Evolutionary conservation across 1,140 invertebrate species (phyloP).

Genomic region (Leptinotarsa texana): DNA sequence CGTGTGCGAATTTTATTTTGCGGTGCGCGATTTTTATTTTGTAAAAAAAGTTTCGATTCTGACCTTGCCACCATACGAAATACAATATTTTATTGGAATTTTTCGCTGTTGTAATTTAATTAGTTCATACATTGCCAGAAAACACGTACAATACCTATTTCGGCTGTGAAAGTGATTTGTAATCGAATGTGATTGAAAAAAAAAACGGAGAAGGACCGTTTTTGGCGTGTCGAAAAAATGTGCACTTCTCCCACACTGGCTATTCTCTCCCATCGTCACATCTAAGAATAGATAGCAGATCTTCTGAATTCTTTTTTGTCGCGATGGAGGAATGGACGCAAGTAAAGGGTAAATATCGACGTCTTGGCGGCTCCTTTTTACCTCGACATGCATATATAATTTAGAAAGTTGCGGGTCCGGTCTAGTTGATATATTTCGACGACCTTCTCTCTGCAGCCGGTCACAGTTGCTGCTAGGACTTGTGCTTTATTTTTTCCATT

Average conservation of each 20-base stretch:
- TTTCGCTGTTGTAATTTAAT: slow-evolving; percentile 13
- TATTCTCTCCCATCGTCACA: slow-evolving; percentile 33
- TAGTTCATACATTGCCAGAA: background rate
- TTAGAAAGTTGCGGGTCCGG: slow-evolving; percentile 37
- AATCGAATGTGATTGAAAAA: slow-evolving; percentile 33
- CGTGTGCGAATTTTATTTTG: background rate
- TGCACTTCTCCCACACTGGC: slow-evolving; percentile 37
- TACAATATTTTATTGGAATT: slow-evolving; percentile 14
- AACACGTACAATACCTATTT: background rate
- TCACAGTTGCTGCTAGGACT: background rate
- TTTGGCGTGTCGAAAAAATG: slow-evolving; percentile 28
- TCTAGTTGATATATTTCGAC: slow-evolving; percentile 1
- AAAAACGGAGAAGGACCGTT: slow-evolving; percentile 18
- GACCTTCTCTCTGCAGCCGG: background rate
- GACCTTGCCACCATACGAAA: slow-evolving; percentile 43
- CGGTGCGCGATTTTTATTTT: background rate
- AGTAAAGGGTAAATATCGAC: slow-evolving; percentile 35
- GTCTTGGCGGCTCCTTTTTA: no score
- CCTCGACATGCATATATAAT: background rate
- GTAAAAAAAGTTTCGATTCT: slow-evolving; percentile 24
- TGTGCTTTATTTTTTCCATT: slow-evolving; percentile 1
- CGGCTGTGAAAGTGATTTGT: slow-evolving; percentile 29
- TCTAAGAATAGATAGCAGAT: slow-evolving; percentile 42
- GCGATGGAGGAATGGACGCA: slow-evolving; percentile 41
- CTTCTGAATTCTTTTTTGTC: slow-evolving; percentile 19